Evolutionary conservation across 2,113 vertebrate genomes (phyloP), one percentile per base, ranked within the genome.

Genomic region (Ranitomeya variabilis): DNA sequence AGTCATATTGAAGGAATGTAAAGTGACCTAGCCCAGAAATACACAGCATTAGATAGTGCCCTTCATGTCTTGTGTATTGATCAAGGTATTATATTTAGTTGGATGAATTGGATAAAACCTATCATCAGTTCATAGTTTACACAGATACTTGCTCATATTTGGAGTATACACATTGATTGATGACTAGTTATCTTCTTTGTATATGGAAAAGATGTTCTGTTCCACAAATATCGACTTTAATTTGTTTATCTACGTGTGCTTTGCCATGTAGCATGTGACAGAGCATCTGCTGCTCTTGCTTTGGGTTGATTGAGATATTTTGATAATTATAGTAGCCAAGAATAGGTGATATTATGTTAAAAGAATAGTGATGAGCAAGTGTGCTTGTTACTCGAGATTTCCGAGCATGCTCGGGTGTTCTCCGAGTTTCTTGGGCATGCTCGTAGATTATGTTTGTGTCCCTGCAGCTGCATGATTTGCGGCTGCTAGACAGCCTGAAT

Each of bases 241-340:
- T 64, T 67, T 85, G 82, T 89, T 84, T 89, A 66, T 83, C 80
- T 55, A 19, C 16, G 23, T 78, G 79, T 85, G 52, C 71, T 84
- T 84, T 89, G 81, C 77, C 73, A 57, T 85, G 57, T 69, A 79
- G 73, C 52, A 13, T 21, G 62, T 79, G 87, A 69, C 62, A 12
- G 80, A 69, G 71, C n/a, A 81, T 81, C 87, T 91, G 78, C 81
- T 93, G 86, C 57, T 93, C 85, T 57, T 81, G 85, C 83, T 90
- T 88, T 64, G 86, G 87, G 90, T 88, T 57, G 74, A 90, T 90
- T 80, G 82, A 90, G 78, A 90, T 83, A 66, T 83, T 54, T 87
- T 91, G 92, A 87, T 78, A 91, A 93, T 91, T 92, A 90, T 59
- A 74, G 87, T 92, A 80, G 73, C 90, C 88, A 89, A 90, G 83